Conservation (phyloP, 2,888 invertebrate species). For the Macrosoma leucophasiata region DNA sequence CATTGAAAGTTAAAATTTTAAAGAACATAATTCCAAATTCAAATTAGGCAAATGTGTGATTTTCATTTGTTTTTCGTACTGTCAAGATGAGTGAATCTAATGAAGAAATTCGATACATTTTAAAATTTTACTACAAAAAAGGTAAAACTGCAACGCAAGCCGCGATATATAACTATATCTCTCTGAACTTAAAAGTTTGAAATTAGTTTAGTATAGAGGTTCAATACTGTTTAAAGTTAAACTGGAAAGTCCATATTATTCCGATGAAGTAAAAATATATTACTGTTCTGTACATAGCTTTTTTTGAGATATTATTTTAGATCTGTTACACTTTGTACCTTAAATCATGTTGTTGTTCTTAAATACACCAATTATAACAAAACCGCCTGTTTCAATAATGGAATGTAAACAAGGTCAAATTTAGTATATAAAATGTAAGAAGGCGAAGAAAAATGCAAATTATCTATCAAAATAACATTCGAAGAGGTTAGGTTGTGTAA, state of each 20-base stretch:
- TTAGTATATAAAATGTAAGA: constrained; percentile 7
- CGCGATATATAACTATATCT: no score
- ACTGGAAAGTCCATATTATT: background rate
- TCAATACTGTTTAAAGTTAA: background rate
- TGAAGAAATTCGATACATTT: no score
- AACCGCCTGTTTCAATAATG: constrained; percentile 1
- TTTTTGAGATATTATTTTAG: no score
- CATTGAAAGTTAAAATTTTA: no score
- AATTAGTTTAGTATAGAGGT: background rate
- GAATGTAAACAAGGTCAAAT: background rate
- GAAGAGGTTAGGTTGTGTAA: constrained; percentile 22
- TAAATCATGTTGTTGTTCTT: no score
- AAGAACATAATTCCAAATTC: no score
- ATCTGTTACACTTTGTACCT: no score
- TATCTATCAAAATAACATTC: constrained; percentile 1
- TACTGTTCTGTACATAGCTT: background rate
- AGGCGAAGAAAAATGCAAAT: background rate
- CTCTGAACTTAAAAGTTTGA: background rate
- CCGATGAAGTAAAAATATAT: background rate
- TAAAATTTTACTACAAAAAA: no score
- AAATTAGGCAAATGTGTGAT: no score
- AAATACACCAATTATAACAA: background rate
- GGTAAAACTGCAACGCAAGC: no score
- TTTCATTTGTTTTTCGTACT: no score
- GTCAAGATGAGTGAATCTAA: no score